Percentiles rank a stretch among this genome's conserved stretches.
phyloP scores from a whole-genome alignment of 2,888 invertebrate genomes.

The Petrolisthes cinctipes region DNA sequence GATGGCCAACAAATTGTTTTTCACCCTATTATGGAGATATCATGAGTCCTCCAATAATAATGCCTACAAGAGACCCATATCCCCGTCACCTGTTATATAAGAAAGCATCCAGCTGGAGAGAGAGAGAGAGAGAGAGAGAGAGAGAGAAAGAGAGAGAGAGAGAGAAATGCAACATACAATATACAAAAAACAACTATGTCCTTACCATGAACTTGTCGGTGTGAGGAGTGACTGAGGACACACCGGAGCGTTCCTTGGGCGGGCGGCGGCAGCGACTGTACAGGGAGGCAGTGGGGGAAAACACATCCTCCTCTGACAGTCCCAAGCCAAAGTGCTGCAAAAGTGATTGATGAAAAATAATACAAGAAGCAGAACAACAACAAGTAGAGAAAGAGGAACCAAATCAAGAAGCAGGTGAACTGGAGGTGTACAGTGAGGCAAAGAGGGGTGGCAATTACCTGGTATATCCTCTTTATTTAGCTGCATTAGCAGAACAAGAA shows the following conservation, averaged over 20 bases:
- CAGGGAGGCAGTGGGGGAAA: slow-evolving; percentile 45
- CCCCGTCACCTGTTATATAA: no score
- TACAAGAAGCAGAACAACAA: background rate
- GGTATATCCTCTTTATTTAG: background rate
- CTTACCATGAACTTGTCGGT: slow-evolving; percentile 54
- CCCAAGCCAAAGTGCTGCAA: slow-evolving; percentile 54
- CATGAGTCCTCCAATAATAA: no score
- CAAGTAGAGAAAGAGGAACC: background rate
- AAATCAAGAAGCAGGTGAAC: background rate
- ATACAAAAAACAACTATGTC: background rate
- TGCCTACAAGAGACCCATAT: no score
- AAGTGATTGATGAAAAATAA: background rate
- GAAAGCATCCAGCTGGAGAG: background rate
- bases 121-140: background rate
- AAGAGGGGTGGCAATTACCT: background rate
- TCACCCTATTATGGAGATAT: no score
- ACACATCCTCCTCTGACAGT: slow-evolving; percentile 50
- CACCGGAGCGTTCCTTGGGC: slow-evolving; percentile 51
- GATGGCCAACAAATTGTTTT: no score
- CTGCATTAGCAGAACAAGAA: no score
- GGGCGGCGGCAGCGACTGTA: slow-evolving; percentile 52
- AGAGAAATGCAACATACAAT: background rate
- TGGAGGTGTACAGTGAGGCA: background rate
- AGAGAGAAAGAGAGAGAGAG: background rate
- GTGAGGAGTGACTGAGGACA: slow-evolving; percentile 38